Percentiles rank a stretch among this genome's conserved stretches.
Evolutionary conservation across 2,888 invertebrate genomes (phyloP).

Genomic region (Nesidiocoris tenuis): DNA sequence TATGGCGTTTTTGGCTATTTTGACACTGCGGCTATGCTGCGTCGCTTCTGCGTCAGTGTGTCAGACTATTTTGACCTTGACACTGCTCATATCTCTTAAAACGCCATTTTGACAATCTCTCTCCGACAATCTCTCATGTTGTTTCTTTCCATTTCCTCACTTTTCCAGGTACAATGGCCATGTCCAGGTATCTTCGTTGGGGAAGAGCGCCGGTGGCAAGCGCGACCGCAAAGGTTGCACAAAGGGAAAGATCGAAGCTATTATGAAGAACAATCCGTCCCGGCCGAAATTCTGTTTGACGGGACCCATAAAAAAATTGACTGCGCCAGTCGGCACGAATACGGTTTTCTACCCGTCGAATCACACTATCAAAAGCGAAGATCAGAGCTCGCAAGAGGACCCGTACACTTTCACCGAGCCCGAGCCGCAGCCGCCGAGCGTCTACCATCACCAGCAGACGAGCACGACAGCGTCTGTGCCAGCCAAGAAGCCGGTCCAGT

Average conservation of each 20-base stretch:
- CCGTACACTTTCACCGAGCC: conserved; percentile 51
- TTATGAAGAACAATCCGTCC: conserved; percentile 51
- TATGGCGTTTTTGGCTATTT: no score
- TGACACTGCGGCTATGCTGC: no score
- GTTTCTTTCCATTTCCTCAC: neutral
- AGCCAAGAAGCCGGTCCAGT: conserved; percentile 13
- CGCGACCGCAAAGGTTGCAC: conserved; percentile 52
- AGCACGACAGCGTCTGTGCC: neutral
- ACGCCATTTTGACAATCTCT: no score
- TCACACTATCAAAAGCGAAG: conserved; percentile 22
- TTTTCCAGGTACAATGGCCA: conserved; percentile 51
- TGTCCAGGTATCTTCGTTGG: conserved; percentile 50
- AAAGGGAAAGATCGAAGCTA: conserved; percentile 52
- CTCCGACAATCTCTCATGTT: no score
- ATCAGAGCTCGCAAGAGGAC: conserved; percentile 45
- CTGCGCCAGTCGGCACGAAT: conserved; percentile 28
- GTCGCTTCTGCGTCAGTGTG: no score
- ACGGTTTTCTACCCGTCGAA: conserved; percentile 28
- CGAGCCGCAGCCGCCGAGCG: conserved; percentile 48
- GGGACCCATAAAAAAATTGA: conserved; percentile 37
- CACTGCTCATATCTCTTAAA: no score
- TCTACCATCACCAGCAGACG: conserved; percentile 45
- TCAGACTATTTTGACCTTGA: no score
- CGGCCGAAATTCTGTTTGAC: conserved; percentile 48
- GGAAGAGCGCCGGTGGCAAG: conserved; percentile 49